A percentile compares a stretch with the other conserved stretches of the same genome.
phyloP scores from a whole-genome alignment of 1,140 invertebrate species.

The Pseudomyrmex flavicornis region DNA sequence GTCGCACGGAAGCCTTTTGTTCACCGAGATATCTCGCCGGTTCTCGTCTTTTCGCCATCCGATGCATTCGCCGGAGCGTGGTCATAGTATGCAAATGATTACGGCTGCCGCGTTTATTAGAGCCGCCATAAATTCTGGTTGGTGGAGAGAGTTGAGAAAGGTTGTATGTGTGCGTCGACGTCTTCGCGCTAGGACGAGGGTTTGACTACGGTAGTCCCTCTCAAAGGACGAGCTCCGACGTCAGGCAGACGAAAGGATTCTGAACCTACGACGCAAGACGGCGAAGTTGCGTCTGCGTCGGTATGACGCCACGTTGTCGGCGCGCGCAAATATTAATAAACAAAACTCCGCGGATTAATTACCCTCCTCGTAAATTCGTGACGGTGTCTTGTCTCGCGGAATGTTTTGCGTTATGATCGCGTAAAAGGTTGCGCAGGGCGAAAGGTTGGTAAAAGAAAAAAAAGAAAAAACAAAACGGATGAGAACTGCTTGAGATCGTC shows the following conservation, averaged over 20 bases:
- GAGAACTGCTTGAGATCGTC: slow-evolving; percentile 31
- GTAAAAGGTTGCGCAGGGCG: neutral
- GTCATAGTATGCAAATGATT: slow-evolving; percentile 70
- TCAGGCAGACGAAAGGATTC: slow-evolving; percentile 61
- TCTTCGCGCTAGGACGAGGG: slow-evolving; percentile 67
- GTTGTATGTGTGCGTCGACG: slow-evolving; percentile 5
- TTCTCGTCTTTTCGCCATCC: slow-evolving; percentile 51
- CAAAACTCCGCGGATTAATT: slow-evolving; percentile 41
- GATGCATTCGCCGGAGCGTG: slow-evolving; percentile 34
- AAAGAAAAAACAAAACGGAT: neutral
- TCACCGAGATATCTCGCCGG: slow-evolving; percentile 48
- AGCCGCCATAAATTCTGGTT: slow-evolving; percentile 60
- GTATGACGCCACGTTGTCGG: neutral
- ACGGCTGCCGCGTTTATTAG: slow-evolving; percentile 56
- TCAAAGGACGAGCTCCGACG: slow-evolving; percentile 67
- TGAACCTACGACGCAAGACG: slow-evolving; percentile 29
- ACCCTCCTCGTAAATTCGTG: neutral
- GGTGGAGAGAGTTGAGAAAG: neutral
- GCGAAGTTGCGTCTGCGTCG: slow-evolving; percentile 16
- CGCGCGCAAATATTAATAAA: slow-evolving; percentile 43
- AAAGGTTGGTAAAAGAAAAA: slow-evolving; percentile 6
- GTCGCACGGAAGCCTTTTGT: slow-evolving; percentile 58
- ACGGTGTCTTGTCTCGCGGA: slow-evolving; percentile 16
- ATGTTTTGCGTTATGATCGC: slow-evolving; percentile 12
- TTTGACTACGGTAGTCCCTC: slow-evolving; percentile 52